These are phyloP conservation scores for Aphelenchoides bicaudatus DNA, from an alignment of 2,888 invertebrate genomes.

Conservation along the genomic window DNA sequence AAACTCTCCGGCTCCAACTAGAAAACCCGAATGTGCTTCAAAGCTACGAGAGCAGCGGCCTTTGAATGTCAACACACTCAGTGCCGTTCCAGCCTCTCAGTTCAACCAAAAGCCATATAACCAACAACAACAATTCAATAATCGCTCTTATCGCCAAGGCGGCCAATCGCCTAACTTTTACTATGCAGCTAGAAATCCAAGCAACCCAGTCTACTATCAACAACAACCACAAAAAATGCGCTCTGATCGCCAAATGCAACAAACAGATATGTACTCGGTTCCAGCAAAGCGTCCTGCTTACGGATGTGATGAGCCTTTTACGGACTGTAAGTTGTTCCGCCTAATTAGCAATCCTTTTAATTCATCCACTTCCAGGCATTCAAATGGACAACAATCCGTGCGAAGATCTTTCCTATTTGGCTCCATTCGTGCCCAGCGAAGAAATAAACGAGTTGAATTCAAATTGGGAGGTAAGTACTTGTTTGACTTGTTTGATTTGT, in stretches of 20 bases:
- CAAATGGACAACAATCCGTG: slow-evolving; percentile 8
- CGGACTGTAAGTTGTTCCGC: slow-evolving; percentile 7
- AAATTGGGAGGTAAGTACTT: too few species aligned
- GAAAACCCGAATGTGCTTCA: not conserved
- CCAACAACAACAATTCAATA: not conserved
- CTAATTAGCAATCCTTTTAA: not conserved
- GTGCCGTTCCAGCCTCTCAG: not conserved
- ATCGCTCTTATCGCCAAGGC: not conserved
- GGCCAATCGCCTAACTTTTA: not conserved
- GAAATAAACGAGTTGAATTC: slow-evolving; percentile 9
- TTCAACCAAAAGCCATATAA: not conserved
- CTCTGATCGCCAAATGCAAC: too few species aligned
- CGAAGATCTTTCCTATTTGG: slow-evolving; percentile 8
- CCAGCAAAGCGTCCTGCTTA: slow-evolving; percentile 7
- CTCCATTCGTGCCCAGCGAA: slow-evolving; percentile 15
- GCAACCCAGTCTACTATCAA: not conserved
- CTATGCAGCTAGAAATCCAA: slow-evolving; percentile 4
- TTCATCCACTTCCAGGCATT: not conserved
- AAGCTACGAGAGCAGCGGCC: slow-evolving; percentile 22
- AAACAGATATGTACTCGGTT: not conserved
- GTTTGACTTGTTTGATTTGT: too few species aligned
- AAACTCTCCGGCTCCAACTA: slow-evolving; percentile 17
- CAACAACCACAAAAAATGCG: too few species aligned
- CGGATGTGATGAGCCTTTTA: not conserved
- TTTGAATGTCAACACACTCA: slow-evolving; percentile 16